phyloP scores from a whole-genome alignment of 2,888 invertebrate genomes.

The Rhaphigaster nebulosa region DNA sequence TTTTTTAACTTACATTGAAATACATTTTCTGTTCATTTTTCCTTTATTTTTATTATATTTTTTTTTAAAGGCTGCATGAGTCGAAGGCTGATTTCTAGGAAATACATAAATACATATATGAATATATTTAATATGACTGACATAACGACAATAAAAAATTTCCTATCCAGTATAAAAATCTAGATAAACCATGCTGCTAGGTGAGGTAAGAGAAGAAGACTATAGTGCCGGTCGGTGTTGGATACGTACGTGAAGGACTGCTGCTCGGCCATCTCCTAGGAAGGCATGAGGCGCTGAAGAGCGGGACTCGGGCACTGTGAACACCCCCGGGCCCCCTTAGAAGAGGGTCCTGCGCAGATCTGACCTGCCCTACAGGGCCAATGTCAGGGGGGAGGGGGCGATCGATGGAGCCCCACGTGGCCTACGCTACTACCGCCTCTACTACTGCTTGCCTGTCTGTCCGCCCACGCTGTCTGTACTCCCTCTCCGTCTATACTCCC shows the following conservation, averaged over 20 bases:
- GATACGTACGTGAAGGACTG: slow-evolving; percentile 42
- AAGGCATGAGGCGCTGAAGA: slow-evolving; percentile 32
- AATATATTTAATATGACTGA: neutral
- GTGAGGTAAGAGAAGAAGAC: slow-evolving; percentile 31
- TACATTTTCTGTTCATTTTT: too few species aligned
- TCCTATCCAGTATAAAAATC: neutral
- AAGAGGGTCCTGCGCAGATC: slow-evolving; percentile 32
- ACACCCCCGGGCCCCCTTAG: neutral
- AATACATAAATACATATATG: neutral
- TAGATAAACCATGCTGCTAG: slow-evolving; percentile 18
- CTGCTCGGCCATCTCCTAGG: slow-evolving; percentile 9
- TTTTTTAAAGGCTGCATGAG: neutral
- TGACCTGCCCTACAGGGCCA: slow-evolving; percentile 49
- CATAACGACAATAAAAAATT: neutral
- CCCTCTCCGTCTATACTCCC: neutral
- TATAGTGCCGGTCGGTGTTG: slow-evolving; percentile 16
- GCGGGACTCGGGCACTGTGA: slow-evolving; percentile 33
- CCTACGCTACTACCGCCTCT: slow-evolving; percentile 38
- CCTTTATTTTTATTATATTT: neutral
- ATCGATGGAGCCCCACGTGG: slow-evolving; percentile 46
- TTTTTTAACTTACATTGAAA: too few species aligned
- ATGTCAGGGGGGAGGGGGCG: slow-evolving; percentile 24
- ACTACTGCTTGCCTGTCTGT: slow-evolving; percentile 44
- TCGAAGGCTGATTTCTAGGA: neutral
- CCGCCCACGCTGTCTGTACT: slow-evolving; percentile 29